Conservation (phyloP, 2,113 vertebrate genomes). For the Lichenostomus cassidix region DNA sequence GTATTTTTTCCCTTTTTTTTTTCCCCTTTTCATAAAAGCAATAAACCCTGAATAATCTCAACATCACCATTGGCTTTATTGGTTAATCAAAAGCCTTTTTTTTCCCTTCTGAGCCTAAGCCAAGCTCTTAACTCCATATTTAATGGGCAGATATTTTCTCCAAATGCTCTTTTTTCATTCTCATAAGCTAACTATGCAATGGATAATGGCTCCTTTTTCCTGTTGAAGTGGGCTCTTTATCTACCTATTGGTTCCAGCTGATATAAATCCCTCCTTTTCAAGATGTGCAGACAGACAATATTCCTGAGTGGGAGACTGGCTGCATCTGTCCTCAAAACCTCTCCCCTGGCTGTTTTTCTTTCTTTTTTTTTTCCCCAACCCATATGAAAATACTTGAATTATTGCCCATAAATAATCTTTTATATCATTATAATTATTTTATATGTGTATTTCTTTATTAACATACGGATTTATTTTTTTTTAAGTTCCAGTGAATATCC, state of each 20-base stretch:
- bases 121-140: slow-evolving; percentile 60
- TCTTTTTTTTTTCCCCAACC: not conserved
- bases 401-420: not conserved
- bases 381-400: not conserved
- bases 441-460: not conserved
- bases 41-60: slow-evolving; percentile 47
- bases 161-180: slow-evolving; percentile 60
- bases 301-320: not conserved
- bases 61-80: slow-evolving; percentile 46
- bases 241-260: slow-evolving; percentile 48
- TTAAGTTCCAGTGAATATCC: not conserved
- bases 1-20: not conserved
- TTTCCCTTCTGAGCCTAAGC: slow-evolving; percentile 40
- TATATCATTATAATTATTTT: not conserved
- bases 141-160: slow-evolving; percentile 64
- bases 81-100: slow-evolving; percentile 55
- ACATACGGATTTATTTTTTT: not conserved
- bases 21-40: not conserved
- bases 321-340: not conserved
- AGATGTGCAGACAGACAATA: not conserved
- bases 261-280: slow-evolving; percentile 44
- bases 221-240: slow-evolving; percentile 44
- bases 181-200: slow-evolving; percentile 48
- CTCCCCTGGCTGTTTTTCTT: not conserved
- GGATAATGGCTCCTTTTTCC: slow-evolving; percentile 46